A percentile compares a stretch with the other conserved stretches of the same genome.
Conservation (phyloP, 2,797 vertebrate genomes). For the Otolemur crassicaudatus region DNA sequence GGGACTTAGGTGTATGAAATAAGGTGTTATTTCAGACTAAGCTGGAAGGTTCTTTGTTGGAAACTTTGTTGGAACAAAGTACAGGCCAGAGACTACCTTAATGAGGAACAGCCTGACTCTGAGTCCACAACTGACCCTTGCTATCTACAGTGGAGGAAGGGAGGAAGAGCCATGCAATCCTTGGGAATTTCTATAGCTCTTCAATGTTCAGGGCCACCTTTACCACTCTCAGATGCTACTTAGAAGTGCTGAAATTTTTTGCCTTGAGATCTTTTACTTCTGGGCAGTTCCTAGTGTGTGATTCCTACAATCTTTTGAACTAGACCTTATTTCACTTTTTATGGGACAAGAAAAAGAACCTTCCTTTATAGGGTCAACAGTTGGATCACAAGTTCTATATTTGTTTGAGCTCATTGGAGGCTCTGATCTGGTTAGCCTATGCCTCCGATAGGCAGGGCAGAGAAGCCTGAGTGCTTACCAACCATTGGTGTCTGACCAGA, state of each 20-base stretch:
- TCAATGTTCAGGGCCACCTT: neutral
- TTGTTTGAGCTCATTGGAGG: neutral
- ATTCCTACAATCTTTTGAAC: constrained; percentile 11
- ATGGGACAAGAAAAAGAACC: neutral
- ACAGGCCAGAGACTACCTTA: constrained; percentile 67
- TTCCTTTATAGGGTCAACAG: neutral
- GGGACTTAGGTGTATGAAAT: constrained; percentile 66
- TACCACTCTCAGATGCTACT: neutral
- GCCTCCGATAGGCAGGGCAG: neutral
- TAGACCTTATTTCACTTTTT: constrained; percentile 50
- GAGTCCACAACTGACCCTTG: constrained; percentile 57
- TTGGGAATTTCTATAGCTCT: neutral
- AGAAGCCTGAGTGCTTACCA: neutral
- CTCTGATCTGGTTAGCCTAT: neutral
- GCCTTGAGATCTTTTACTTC: constrained; percentile 50
- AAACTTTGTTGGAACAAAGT: no score
- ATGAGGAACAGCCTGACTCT: constrained; percentile 50
- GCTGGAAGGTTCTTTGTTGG: constrained; percentile 57
- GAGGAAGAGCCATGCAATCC: neutral
- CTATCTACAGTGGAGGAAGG: constrained; percentile 47
- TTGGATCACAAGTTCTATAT: neutral
- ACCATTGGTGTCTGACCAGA: neutral
- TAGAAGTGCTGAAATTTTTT: neutral
- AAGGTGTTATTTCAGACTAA: constrained; percentile 64
- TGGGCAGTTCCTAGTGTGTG: neutral